phyloP scores from a whole-genome alignment of 2,888 invertebrate species.

The Agriotes lineatus region DNA sequence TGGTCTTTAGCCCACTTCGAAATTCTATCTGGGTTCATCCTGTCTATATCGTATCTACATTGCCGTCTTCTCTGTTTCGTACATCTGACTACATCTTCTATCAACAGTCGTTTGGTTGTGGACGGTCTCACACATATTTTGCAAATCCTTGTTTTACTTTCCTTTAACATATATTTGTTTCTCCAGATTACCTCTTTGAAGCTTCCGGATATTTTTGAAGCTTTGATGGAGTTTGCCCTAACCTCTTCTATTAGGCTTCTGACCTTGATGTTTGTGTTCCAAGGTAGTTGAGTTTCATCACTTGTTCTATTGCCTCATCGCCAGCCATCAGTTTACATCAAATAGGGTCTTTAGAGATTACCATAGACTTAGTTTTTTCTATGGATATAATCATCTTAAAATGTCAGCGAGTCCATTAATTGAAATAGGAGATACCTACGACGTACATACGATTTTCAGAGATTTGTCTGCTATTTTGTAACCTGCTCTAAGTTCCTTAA shows the following conservation, averaged over 20 bases:
- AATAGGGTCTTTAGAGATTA: no score
- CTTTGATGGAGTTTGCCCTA: no score
- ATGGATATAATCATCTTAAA: background rate
- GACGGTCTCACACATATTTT: background rate
- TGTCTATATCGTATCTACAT: no score
- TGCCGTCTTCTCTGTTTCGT: background rate
- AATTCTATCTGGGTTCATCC: no score
- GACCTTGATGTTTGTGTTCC: no score
- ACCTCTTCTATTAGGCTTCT: no score
- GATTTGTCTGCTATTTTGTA: background rate
- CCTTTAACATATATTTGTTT: no score
- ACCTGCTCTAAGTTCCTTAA: background rate
- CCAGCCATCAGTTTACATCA: no score
- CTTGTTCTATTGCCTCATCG: background rate
- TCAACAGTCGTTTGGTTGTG: background rate
- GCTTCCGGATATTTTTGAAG: background rate
- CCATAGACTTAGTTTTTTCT: no score
- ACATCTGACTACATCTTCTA: background rate
- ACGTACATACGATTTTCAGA: background rate
- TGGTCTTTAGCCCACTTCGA: no score
- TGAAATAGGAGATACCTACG: background rate
- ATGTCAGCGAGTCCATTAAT: background rate
- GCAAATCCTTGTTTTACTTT: background rate
- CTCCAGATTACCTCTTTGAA: background rate
- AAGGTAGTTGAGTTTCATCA: background rate